Evolutionary conservation across 2,113 vertebrate species (phyloP).

Genomic region (Panthera leo): DNA sequence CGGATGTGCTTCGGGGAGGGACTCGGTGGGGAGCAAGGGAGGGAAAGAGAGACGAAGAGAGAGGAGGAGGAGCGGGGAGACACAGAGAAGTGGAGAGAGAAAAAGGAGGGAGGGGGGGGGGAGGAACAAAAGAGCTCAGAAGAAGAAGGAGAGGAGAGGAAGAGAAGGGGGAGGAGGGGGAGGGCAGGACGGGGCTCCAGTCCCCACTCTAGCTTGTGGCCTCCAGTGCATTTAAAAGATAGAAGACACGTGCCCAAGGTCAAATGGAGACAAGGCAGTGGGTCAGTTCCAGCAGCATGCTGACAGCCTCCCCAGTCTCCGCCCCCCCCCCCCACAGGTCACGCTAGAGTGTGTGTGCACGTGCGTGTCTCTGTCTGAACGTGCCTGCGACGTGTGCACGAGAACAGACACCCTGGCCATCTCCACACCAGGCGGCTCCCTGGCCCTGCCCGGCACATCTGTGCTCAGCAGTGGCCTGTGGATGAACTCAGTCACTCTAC

Average conservation of each 20-base stretch:
- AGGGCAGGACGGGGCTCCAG: accelerated
- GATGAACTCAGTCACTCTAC: too few relatives aligned
- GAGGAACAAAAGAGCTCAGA: neutral
- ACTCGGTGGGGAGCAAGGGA: accelerated
- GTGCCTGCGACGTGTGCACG: accelerated
- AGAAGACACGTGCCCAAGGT: neutral
- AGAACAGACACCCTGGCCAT: accelerated
- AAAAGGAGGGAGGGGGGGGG: accelerated
- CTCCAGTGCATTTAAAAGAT: neutral
- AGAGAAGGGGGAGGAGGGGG: accelerated
- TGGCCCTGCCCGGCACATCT: too few relatives aligned
- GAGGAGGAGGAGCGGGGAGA: neutral
- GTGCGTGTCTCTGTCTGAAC: neutral
- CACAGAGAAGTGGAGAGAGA: accelerated
- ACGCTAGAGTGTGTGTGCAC: neutral
- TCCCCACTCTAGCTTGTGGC: accelerated
- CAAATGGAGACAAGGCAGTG: neutral
- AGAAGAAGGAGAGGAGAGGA: neutral
- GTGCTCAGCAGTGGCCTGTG: neutral
- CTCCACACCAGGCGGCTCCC: accelerated
- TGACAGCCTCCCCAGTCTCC: neutral
- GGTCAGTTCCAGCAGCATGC: accelerated
- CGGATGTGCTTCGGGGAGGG: accelerated
- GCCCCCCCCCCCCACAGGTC: neutral
- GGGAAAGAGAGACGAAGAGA: too few relatives aligned